phyloP scores from a whole-genome alignment of 2,888 invertebrate species.

The Athalia rosae region DNA sequence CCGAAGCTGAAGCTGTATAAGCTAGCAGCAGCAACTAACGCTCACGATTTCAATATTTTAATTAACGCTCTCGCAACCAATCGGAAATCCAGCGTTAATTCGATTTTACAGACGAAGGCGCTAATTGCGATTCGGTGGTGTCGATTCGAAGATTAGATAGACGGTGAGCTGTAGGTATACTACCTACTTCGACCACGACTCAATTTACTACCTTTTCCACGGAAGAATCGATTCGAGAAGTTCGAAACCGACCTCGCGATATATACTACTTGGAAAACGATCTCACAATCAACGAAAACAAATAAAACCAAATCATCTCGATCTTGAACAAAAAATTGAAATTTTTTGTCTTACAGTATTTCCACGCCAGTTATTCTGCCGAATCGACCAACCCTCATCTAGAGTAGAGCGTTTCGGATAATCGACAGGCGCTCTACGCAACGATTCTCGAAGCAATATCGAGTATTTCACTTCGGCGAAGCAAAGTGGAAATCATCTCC shows the following conservation, averaged over 20 bases:
- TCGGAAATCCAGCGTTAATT: conserved; percentile 43
- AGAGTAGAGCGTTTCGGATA: too few relatives aligned
- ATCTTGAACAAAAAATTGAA: too few relatives aligned
- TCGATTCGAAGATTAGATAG: conserved; percentile 41
- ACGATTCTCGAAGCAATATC: neutral
- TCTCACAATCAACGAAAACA: neutral
- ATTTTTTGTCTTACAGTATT: too few relatives aligned
- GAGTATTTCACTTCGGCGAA: conserved; percentile 11
- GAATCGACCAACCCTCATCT: too few relatives aligned
- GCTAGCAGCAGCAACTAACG: neutral
- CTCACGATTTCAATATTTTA: conserved; percentile 42
- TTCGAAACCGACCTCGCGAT: neutral
- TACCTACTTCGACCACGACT: conserved; percentile 16
- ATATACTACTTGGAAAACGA: neutral
- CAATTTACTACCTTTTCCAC: conserved; percentile 38
- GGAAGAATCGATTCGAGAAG: conserved; percentile 11
- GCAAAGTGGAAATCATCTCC: conserved; percentile 25
- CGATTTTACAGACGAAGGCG: conserved; percentile 43
- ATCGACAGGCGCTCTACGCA: too few relatives aligned
- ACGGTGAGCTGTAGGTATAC: conserved; percentile 10
- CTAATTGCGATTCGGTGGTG: conserved; percentile 44
- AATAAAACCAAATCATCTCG: too few relatives aligned
- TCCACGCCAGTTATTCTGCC: too few relatives aligned
- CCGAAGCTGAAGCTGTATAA: neutral
- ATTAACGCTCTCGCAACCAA: conserved; percentile 41